phyloP scores from a whole-genome alignment of 2,888 invertebrate genomes.

The Mycogona germanica region DNA sequence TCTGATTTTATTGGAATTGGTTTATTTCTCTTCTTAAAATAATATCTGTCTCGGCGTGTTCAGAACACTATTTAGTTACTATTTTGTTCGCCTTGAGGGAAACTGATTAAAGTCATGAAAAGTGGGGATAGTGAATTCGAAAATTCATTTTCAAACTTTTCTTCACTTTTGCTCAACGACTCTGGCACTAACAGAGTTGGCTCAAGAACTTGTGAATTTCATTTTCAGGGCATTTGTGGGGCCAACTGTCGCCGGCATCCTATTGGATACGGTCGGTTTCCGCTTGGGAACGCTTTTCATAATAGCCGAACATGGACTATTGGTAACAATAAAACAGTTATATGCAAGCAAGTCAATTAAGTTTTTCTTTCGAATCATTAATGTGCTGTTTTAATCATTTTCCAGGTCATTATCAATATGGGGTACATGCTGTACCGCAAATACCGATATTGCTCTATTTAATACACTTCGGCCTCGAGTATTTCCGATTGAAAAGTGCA shows the following conservation, averaged over 20 bases:
- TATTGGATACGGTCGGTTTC: constrained; percentile 47
- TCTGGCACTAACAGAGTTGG: too few species aligned
- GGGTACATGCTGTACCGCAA: constrained; percentile 3
- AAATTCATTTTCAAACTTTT: neutral
- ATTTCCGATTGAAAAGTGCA: too few species aligned
- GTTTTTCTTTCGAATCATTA: neutral
- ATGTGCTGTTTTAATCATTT: neutral
- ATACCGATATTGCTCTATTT: too few species aligned
- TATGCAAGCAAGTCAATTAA: neutral
- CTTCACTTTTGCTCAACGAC: too few species aligned
- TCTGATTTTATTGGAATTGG: too few species aligned
- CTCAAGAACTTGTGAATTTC: neutral
- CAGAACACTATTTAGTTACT: too few species aligned
- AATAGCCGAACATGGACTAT: constrained; percentile 48
- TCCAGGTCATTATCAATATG: neutral
- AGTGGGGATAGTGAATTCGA: neutral
- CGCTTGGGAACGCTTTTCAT: constrained; percentile 56
- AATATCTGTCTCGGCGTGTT: constrained; percentile 82
- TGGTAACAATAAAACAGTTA: constrained; percentile 43
- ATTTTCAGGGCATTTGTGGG: constrained; percentile 53
- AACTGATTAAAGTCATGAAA: neutral
- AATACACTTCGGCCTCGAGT: too few species aligned
- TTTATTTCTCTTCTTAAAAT: too few species aligned
- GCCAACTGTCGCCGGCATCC: constrained; percentile 36
- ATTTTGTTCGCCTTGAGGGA: constrained; percentile 72